These are phyloP conservation scores for Bombus haemorrhoidalis DNA, from an alignment of 1,140 invertebrate genomes.

Conservation along the genomic window DNA sequence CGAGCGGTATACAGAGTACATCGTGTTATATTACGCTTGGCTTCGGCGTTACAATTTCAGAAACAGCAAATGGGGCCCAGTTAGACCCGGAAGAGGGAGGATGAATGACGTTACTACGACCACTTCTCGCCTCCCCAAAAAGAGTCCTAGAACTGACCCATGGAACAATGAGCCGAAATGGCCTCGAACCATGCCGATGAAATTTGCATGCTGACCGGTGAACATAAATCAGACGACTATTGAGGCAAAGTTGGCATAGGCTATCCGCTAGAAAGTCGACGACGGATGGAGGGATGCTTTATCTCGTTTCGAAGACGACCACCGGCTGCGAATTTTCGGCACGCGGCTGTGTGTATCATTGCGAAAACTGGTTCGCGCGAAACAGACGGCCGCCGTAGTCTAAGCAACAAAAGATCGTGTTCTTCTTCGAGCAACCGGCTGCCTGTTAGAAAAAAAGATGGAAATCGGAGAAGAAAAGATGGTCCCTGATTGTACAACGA, in stretches of 20 bases:
- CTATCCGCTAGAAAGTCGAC: neutral
- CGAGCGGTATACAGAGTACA: neutral
- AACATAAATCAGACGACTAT: conserved; percentile 74
- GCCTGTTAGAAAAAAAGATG: conserved; percentile 37
- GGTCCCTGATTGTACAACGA: conserved; percentile 40
- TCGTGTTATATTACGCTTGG: neutral
- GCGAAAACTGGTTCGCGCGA: conserved; percentile 72
- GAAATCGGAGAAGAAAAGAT: conserved; percentile 61
- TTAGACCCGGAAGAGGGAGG: conserved; percentile 23
- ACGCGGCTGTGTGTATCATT: conserved; percentile 35
- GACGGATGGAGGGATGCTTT: neutral
- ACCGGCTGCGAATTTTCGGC: conserved; percentile 58
- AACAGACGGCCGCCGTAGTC: conserved; percentile 26
- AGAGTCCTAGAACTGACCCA: conserved; percentile 23
- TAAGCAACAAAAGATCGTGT: conserved; percentile 39
- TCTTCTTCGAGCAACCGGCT: conserved; percentile 30
- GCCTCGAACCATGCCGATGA: conserved; percentile 54
- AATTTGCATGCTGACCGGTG: conserved; percentile 71
- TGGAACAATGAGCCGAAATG: conserved; percentile 67
- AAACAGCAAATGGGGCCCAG: conserved; percentile 1
- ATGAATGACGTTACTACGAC: conserved; percentile 3
- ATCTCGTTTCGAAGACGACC: conserved; percentile 2
- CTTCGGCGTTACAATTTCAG: neutral
- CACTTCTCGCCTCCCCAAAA: conserved; percentile 1
- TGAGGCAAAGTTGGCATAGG: conserved; percentile 17